Evolutionary conservation across 2,113 vertebrate species (phyloP).

Genomic region (Miniopterus natalensis): DNA sequence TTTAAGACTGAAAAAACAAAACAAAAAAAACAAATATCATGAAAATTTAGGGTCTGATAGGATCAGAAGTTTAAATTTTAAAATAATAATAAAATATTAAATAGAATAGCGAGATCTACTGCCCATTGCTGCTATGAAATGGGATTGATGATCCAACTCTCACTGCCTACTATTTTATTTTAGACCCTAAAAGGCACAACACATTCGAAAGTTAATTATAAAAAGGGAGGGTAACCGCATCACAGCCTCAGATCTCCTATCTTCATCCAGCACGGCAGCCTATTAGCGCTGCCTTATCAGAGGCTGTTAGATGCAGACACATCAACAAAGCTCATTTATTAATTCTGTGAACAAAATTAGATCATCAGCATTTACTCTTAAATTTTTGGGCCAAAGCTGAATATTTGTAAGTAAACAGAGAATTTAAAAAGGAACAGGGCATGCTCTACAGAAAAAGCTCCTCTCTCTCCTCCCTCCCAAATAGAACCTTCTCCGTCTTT

Average conservation of each 20-base stretch:
- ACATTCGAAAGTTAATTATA: constrained; percentile 58
- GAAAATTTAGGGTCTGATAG: background rate
- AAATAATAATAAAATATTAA: constrained; percentile 13
- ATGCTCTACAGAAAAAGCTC: background rate
- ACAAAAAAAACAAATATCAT: background rate
- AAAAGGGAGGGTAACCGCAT: constrained; percentile 12
- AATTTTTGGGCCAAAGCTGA: constrained; percentile 54
- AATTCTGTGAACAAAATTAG: constrained; percentile 61
- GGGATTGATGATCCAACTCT: background rate
- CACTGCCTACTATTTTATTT: constrained; percentile 23
- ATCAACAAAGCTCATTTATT: constrained; percentile 46
- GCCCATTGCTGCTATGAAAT: background rate
- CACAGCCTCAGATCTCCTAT: constrained; percentile 52
- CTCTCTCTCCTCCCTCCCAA: background rate
- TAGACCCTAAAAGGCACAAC: constrained; percentile 23
- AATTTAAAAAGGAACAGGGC: background rate
- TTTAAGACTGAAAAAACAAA: background rate
- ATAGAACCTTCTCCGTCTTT: background rate
- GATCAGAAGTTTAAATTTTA: background rate
- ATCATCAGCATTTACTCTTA: constrained; percentile 32
- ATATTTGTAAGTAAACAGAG: constrained; percentile 56
- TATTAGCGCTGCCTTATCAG: constrained; percentile 53
- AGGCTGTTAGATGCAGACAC: constrained; percentile 18
- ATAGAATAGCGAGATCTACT: background rate
- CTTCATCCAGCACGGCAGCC: background rate